Base-by-base conservation (phyloP, 2,797 vertebrate genomes). In the Semotilus atromaculatus region DNA sequence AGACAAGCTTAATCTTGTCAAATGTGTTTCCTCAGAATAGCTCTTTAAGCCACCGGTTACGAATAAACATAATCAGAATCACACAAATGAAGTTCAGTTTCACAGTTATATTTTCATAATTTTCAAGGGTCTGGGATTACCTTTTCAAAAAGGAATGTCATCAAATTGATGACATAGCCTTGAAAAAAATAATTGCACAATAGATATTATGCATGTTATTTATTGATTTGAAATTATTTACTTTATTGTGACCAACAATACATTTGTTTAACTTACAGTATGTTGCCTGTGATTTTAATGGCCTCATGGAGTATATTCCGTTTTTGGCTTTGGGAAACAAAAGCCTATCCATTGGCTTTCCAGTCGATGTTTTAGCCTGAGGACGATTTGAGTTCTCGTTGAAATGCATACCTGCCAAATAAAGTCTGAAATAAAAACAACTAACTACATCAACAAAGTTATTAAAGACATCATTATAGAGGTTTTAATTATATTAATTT, bases 331-430 rank as follows among this genome's bases (percentile, higher is more conserved):
- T 55, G 31, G 51, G 21, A 23, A 75, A 75, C 73, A 36, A 34
- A 75, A 36, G 11, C 29, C 29, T 11, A 1, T 18, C 51, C 45
- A 31, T 26, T 74, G 45, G 45, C 72, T 23, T 53, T 74, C 45
- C 72, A 31, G 43, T 23, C 19, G 9, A 11, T 74, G 10, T 36
- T 75, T 36, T 55, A 53, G 5, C 48, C 72, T 4, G 48, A 34
- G 29, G 31, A 75, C 29, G 18, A 34, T 14, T 74, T 29, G 48
- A 36, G 45, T 36, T 74, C 29, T 74, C 10, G 3, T 74, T 74
- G 18, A 74, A 74, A 53, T 74, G 29, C 10, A 53, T 23, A 51
- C 48, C 26, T 75, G 48, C 72, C 29, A 75, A 75, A 53, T 75
- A 75, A 31, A 74, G 67, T n/a, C 21, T 70, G 21, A 13, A 70